Evolutionary conservation across 2,888 invertebrate species (phyloP).

Genomic region (Micropterix aruncella): DNA sequence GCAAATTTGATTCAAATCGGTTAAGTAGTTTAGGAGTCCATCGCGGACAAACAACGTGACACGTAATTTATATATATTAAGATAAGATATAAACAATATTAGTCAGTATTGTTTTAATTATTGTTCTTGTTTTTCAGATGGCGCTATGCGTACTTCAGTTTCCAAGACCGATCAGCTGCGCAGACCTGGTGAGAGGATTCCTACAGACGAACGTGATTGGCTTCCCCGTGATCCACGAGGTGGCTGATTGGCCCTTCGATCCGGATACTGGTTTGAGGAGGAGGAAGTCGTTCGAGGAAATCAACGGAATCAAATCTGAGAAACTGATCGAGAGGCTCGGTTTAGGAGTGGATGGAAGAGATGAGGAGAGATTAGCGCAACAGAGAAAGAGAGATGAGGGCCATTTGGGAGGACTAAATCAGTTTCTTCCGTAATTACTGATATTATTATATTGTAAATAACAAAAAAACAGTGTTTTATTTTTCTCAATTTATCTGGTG

Average conservation of each 20-base stretch:
- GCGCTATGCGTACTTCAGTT: not conserved
- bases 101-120: no score
- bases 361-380: constrained; percentile 32
- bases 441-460: no score
- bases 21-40: no score
- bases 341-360: constrained; percentile 49
- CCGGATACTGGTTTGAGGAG: constrained; percentile 46
- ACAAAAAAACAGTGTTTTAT: no score
- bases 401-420: constrained; percentile 38
- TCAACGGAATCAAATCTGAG: constrained; percentile 49
- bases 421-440: constrained; percentile 17
- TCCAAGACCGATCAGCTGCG: not conserved
- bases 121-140: not conserved
- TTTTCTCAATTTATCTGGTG: no score
- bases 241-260: constrained; percentile 46
- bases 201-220: constrained; percentile 43
- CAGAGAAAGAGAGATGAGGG: constrained; percentile 42
- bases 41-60: no score
- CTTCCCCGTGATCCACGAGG: constrained; percentile 41
- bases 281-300: constrained; percentile 41
- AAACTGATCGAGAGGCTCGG: constrained; percentile 50
- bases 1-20: no score
- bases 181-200: constrained; percentile 22
- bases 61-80: no score
- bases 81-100: no score